Evolutionary conservation across 2,888 invertebrate genomes (phyloP).

Genomic region (Xiphydria camelus): DNA sequence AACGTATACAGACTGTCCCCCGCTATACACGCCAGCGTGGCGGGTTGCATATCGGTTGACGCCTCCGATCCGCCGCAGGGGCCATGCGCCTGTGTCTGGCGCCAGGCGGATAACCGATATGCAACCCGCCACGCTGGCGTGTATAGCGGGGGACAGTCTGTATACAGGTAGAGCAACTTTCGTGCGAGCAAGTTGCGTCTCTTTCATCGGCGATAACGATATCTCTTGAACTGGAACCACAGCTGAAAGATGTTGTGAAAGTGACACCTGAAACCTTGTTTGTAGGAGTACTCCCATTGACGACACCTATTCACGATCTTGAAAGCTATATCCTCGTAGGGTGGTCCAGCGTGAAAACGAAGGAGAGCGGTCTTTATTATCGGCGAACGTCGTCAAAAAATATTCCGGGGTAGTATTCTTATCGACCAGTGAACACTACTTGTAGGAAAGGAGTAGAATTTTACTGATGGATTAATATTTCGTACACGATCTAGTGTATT

Average conservation of each 20-base stretch:
- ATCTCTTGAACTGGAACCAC: slow-evolving; percentile 99
- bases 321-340: slow-evolving; percentile 98
- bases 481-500: too few species aligned
- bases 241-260: slow-evolving; percentile 99
- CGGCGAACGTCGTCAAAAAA: slow-evolving; percentile 85
- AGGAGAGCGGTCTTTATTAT: slow-evolving; percentile 90
- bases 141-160: too few species aligned
- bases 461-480: too few species aligned
- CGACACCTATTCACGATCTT: slow-evolving; percentile 96
- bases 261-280: slow-evolving; percentile 96
- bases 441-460: too few species aligned
- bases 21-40: too few species aligned
- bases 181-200: not conserved
- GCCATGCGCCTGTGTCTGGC: too few species aligned
- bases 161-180: not conserved
- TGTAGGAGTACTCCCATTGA: slow-evolving; percentile 99
- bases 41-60: too few species aligned
- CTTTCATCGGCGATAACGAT: slow-evolving; percentile 82
- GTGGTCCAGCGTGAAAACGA: slow-evolving; percentile 96
- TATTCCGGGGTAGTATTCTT: slow-evolving; percentile 91
- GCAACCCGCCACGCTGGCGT: too few species aligned
- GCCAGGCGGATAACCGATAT: too few species aligned
- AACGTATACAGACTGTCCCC: too few species aligned
- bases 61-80: too few species aligned
- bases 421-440: too few species aligned